Base-by-base conservation (phyloP, 2,888 invertebrate species). In the Zaprionus bogoriensis region DNA sequence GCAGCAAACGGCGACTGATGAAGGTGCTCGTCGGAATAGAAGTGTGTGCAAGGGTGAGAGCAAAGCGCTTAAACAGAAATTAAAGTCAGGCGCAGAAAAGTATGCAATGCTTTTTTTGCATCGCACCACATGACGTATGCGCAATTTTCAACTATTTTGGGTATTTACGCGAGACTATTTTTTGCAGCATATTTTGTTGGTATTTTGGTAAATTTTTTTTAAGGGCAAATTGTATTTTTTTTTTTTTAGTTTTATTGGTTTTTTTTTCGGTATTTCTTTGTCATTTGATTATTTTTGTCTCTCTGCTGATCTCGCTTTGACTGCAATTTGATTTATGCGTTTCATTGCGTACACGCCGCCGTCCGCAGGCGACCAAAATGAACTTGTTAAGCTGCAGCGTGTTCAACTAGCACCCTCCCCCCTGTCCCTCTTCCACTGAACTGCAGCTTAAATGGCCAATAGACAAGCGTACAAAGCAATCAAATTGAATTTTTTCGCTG, bases 1-100 rank as follows among this genome's bases (percentile, higher is more conserved):
- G 87, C 87, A 84, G 73, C 85, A 81, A 84, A 81, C 78, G 86
- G 67, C 62, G 68, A 76, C 41, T 50, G 66, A 59, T 66, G 66
- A 42, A 46, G 22, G 52, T 2, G 22, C 19, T 39, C 14, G 32
- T 9, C 32, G 25, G 25, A 12, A n/a, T 7, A 19, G 22, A 12
- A 4, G n/a, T 0, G 4, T 25, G 14, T n/a, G n/a, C n/a, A 23
- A 30, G 6, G 12, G 23, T 4, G 14, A 22, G 12, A 23, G n/a
- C 22, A 17, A 17, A 10, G 39, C 32, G 32, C 6, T 28, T 27
- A 17, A 20, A 25, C 38, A 12, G 3, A 22, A 42, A 20, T 42
- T 42, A 17, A 36, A 36, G 17, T 32, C 3, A 9, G 17, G 1
- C 19, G 17, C 14, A 14, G 6, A 20, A 48, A 36, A 10, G n/a